Percentiles rank a stretch among this genome's conserved stretches.
These are phyloP conservation scores for Coendou prehensilis DNA, from an alignment of 2,797 vertebrate species.

Conservation along the genomic window DNA sequence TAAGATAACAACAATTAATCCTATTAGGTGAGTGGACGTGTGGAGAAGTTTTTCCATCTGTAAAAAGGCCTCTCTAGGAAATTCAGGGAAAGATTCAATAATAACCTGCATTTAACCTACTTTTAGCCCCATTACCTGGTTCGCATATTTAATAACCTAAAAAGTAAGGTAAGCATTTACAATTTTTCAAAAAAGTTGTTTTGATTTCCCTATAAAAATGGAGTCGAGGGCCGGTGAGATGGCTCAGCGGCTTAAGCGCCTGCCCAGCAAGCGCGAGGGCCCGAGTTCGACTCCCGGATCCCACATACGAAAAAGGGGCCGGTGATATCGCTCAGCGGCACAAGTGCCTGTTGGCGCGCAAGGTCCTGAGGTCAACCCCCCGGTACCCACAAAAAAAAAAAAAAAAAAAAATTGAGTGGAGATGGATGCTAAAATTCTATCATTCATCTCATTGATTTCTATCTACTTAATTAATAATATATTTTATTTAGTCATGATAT, in stretches of 20 bases:
- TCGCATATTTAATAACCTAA: constrained; percentile 60
- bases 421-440: not conserved
- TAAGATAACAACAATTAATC: constrained; percentile 82
- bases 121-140: constrained; percentile 65
- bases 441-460: constrained; percentile 24
- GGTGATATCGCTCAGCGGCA: no score
- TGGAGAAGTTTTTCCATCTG: constrained; percentile 32
- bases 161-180: constrained; percentile 55
- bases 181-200: not conserved
- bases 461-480: constrained; percentile 35
- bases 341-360: no score
- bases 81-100: constrained; percentile 52
- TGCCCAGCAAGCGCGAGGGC: no score
- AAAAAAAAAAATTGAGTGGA: constrained; percentile 28
- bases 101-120: not conserved
- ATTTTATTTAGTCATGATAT: constrained; percentile 2
- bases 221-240: not conserved
- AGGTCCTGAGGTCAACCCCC: no score
- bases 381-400: no score
- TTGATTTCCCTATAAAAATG: constrained; percentile 40
- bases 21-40: not conserved
- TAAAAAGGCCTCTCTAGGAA: constrained; percentile 58
- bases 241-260: no score
- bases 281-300: no score
- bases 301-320: no score